Base-by-base conservation (phyloP, 2,888 invertebrate genomes). In the Ametastegia equiseti region DNA sequence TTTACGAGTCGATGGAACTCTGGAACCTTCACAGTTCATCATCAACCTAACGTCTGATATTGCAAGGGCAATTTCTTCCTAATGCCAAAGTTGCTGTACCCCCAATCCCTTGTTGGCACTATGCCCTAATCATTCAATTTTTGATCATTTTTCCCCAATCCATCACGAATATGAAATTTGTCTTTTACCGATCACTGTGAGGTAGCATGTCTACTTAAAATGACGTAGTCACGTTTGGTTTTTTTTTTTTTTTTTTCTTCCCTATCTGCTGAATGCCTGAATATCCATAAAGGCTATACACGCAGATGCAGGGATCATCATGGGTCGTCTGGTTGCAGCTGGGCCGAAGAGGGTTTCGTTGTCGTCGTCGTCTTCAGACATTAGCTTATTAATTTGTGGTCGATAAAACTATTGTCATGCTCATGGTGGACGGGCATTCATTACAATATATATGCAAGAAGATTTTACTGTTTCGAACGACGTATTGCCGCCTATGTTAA, bases 351-450 rank as follows among this genome's bases (percentile, higher is more conserved):
- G 42, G 42, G 57, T n/a, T n/a, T n/a, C n/a, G n/a, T n/a, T n/a
- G n/a, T n/a, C n/a, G n/a, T n/a, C n/a, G n/a, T n/a, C 69, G 80
- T 36, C 84, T 84, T 83, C 88, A 42, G 89, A 86, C 90, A 88
- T 91, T 91, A 91, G 91, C 91, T 91, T 89, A 90, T 91, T 91
- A 91, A 91, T 91, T 91, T 91, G 91, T 91, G 91, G 91, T 90
- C 90, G 90, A 89, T 89, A 89, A 86, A 86, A 89, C 87, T 86
- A 91, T 90, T 91, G 91, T 91, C 89, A 89, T 89, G 89, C 27
- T 42, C 19, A 45, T n/a, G 90, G 89, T 87, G n/a, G n/a, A n/a
- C 87, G 90, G 88, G 91, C 90, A 91, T 91, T 91, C 90, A 90
- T 91, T 91, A 89, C 91, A 91, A 91, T 90, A 60, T 30, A 89